These are phyloP conservation scores for Cyprinodon diabolis DNA, from an alignment of 2,797 vertebrate genomes.

Conservation along the genomic window DNA sequence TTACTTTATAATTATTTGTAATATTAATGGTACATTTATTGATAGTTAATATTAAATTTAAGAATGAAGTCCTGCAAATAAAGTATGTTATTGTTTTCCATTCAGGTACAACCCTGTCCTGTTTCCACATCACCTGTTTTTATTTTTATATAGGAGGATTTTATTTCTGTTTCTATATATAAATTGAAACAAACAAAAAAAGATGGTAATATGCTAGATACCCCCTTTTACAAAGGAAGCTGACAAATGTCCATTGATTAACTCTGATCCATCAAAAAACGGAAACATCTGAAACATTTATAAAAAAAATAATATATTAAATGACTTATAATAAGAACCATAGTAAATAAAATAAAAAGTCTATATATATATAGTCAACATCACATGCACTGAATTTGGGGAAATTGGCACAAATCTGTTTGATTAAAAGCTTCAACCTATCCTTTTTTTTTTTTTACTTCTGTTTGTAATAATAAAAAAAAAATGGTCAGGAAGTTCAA, in stretches of 20 bases:
- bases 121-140: background rate
- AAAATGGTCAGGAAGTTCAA: background rate
- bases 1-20: background rate
- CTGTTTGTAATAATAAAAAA: background rate
- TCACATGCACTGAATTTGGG: no score
- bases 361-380: no score
- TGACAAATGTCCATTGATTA: background rate
- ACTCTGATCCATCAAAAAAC: background rate
- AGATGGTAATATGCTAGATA: background rate
- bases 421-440: background rate
- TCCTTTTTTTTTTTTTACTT: background rate
- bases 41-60: background rate
- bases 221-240: background rate
- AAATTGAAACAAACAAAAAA: background rate
- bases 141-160: background rate
- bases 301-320: background rate
- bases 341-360: background rate
- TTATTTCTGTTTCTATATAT: background rate
- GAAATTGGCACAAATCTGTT: no score
- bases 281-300: background rate
- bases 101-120: background rate
- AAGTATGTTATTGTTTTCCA: background rate
- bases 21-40: background rate
- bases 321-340: background rate
- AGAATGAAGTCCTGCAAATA: background rate